Percentiles rank a stretch among this genome's conserved stretches.
Conservation (phyloP, 2,113 vertebrate genomes). For the Phasianus colchicus region DNA sequence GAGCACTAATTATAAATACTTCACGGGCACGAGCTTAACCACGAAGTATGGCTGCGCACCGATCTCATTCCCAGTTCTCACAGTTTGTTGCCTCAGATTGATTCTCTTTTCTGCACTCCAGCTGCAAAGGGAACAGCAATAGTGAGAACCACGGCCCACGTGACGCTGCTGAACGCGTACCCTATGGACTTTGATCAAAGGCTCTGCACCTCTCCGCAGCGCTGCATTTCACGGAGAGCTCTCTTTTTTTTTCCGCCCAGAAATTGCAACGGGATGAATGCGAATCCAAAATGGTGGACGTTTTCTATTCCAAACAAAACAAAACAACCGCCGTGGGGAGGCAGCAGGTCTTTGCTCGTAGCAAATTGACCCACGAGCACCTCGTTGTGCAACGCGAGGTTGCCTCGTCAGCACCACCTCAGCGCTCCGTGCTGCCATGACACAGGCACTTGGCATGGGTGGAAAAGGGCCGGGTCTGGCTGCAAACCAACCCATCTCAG, state of each 20-base stretch:
- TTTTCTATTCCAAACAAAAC: too few species aligned
- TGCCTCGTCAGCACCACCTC: conserved; percentile 46
- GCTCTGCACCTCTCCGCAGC: neutral
- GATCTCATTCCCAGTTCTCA: neutral
- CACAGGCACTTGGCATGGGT: conserved; percentile 3
- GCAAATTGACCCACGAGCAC: conserved; percentile 8
- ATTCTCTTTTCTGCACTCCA: neutral
- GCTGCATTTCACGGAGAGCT: neutral
- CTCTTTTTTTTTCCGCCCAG: neutral
- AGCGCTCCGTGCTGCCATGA: neutral
- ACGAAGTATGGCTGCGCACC: neutral
- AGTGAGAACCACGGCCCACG: neutral
- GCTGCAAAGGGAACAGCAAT: neutral
- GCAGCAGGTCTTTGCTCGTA: conserved; percentile 50
- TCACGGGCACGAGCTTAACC: neutral
- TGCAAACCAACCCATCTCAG: neutral
- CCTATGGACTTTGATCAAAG: conserved; percentile 63
- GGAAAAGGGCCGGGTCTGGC: neutral
- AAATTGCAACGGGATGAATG: neutral
- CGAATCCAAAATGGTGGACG: neutral
- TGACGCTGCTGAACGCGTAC: neutral
- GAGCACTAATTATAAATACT: neutral
- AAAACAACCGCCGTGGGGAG: neutral
- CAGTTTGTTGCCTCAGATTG: neutral
- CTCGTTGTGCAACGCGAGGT: conserved; percentile 39